Base-by-base conservation (phyloP, 2,797 vertebrate genomes). In the Austrolebias charrua region DNA sequence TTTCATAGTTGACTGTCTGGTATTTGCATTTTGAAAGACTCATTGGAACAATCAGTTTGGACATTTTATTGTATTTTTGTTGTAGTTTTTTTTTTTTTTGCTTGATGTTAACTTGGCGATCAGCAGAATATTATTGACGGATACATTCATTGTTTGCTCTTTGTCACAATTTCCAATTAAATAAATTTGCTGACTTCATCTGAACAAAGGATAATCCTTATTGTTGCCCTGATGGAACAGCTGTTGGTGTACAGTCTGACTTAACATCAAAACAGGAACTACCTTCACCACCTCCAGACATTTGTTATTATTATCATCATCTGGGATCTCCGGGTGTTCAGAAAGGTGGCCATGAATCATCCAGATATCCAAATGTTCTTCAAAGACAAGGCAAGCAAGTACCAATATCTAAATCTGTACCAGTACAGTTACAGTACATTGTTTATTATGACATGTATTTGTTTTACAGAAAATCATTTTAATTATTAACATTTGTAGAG, bases 131-230 rank as follows among this genome's bases (percentile, higher is more conserved):
- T 43, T 35, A n/a, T 29, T 48, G 12, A 66, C 14, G 28, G 19
- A 49, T 33, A 16, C 50, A 44, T 53, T 80, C 68, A 65, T 80
- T 59, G 68, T 81, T 82, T 76, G 69, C 69, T 72, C 64, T 70
- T 60, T 50, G 71, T 84, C 72, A 80, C 18, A 76, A 61, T 79
- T 86, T 88, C 75, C 56, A 28, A 55, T 40, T 57, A 55, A 56
- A 42, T 55, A 65, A 60, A 63, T 66, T 64, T 63, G 57, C 71
- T 59, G 69, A 81, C 79, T 86, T 67, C 69, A 60, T 54, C 31
- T 29, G 65, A 80, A 86, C 79, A 76, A 78, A 73, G 61, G 28
- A 66, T 68, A 66, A 68, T 71, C 58, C 63, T 82, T 52, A 64
- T 58, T 42, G 68, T 83, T 73, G 55, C 28, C 54, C 54, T 69